A percentile compares a stretch with the other conserved stretches of the same genome.
Conservation (phyloP, 2,113 vertebrate species). For the Piaya cayana region DNA sequence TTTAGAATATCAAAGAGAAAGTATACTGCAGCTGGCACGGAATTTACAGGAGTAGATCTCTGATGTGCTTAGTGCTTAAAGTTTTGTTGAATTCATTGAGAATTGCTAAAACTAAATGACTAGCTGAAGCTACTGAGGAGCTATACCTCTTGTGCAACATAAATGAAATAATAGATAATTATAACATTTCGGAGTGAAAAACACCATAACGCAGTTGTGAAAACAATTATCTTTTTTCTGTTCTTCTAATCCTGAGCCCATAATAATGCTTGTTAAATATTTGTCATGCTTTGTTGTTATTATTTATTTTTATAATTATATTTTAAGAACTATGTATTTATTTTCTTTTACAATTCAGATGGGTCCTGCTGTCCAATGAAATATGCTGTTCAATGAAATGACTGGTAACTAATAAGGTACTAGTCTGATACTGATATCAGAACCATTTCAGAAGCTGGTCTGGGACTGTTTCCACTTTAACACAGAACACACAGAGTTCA, state of each 20-base stretch:
- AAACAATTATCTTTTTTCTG: not conserved
- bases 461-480: not conserved
- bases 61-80: not conserved
- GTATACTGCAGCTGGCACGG: not conserved
- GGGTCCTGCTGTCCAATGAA: not conserved
- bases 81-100: not conserved
- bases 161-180: not conserved
- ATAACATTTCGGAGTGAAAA: not conserved
- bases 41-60: not conserved
- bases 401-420: not conserved
- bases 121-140: not conserved
- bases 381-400: not conserved
- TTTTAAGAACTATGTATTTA: not conserved
- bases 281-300: not conserved
- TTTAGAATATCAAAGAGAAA: constrained; percentile 32
- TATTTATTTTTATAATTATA: not conserved
- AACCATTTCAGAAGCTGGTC: not conserved
- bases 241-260: not conserved
- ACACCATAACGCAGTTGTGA: not conserved
- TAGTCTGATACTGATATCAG: not conserved
- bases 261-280: not conserved
- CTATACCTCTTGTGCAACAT: not conserved
- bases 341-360: not conserved
- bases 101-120: not conserved
- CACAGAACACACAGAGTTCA: not conserved